A percentile compares a stretch with the other conserved stretches of the same genome.
phyloP scores from a whole-genome alignment of 2,888 invertebrate genomes.

The Malacosoma neustria region DNA sequence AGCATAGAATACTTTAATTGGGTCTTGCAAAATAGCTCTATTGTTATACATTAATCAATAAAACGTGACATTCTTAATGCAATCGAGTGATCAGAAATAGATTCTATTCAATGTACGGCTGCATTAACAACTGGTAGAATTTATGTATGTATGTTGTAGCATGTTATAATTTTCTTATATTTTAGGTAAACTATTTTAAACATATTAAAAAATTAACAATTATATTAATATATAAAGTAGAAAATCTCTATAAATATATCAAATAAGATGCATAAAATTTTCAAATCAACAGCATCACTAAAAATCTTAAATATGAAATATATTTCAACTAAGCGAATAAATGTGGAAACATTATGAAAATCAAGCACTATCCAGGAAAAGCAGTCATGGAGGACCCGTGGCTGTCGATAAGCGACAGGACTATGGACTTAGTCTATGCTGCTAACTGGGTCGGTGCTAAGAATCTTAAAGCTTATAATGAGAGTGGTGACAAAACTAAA shows the following conservation, averaged over 20 bases:
- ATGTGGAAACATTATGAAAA: conserved; percentile 78
- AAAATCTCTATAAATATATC: too few species aligned
- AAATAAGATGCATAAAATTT: neutral
- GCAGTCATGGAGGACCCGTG: conserved; percentile 86
- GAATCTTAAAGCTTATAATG: conserved; percentile 62
- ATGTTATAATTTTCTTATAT: neutral
- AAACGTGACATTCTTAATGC: conserved; percentile 12
- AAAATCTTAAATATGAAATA: neutral
- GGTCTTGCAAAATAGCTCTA: conserved; percentile 28
- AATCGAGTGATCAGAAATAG: conserved; percentile 6
- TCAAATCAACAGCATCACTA: neutral
- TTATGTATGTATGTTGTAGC: conserved; percentile 18
- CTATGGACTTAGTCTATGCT: conserved; percentile 86
- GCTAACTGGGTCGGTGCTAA: conserved; percentile 89
- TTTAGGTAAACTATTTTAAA: neutral
- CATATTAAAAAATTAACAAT: too few species aligned
- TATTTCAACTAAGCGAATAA: neutral
- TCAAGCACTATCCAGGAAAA: conserved; percentile 89
- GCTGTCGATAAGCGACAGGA: conserved; percentile 78
- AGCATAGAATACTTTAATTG: conserved; percentile 13
- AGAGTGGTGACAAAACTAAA: conserved; percentile 45
- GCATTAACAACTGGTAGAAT: too few species aligned
- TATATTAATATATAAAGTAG: too few species aligned
- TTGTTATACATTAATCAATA: conserved; percentile 25
- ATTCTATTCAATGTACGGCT: neutral